Conservation (phyloP, 35 echinoderm and acorn worm genomes). For the Ophiothrix spiculata region DNA sequence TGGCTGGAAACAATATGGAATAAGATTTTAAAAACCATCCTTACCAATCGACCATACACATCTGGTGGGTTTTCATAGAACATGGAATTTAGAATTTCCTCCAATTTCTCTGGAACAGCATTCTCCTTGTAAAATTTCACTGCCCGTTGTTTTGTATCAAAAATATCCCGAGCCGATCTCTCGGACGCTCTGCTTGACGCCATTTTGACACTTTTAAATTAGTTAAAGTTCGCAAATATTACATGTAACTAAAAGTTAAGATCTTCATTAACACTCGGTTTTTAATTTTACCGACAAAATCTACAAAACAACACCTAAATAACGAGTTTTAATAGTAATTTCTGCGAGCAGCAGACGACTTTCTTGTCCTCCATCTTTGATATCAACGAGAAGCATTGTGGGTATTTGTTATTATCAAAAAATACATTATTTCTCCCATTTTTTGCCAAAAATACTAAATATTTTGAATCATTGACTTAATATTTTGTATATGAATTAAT, state of each 20-base stretch:
- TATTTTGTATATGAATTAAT: not conserved
- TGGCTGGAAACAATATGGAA: too few relatives aligned
- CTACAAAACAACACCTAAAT: too few relatives aligned
- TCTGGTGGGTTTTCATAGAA: conserved; percentile 91
- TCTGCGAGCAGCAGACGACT: not conserved
- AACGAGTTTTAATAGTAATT: not conserved
- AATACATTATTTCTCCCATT: not conserved
- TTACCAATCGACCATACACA: conserved; percentile 96
- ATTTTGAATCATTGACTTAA: not conserved
- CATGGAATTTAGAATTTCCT: conserved; percentile 91
- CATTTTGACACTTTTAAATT: conserved; percentile 40
- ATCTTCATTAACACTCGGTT: too few relatives aligned
- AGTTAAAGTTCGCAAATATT: not conserved
- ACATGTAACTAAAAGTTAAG: not conserved
- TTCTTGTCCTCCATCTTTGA: not conserved
- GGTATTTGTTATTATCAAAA: not conserved
- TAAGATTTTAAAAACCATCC: too few relatives aligned
- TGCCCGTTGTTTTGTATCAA: conserved; percentile 78
- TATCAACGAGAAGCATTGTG: not conserved
- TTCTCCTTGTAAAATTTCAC: conserved; percentile 92
- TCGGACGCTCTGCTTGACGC: conserved; percentile 78
- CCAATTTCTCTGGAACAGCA: conserved; percentile 77
- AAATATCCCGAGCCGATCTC: conserved; percentile 89
- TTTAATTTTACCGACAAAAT: too few relatives aligned
- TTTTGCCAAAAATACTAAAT: not conserved